These are phyloP conservation scores for Acanthosepion lycidas DNA, from an alignment of 2,888 invertebrate species.

Conservation along the genomic window DNA sequence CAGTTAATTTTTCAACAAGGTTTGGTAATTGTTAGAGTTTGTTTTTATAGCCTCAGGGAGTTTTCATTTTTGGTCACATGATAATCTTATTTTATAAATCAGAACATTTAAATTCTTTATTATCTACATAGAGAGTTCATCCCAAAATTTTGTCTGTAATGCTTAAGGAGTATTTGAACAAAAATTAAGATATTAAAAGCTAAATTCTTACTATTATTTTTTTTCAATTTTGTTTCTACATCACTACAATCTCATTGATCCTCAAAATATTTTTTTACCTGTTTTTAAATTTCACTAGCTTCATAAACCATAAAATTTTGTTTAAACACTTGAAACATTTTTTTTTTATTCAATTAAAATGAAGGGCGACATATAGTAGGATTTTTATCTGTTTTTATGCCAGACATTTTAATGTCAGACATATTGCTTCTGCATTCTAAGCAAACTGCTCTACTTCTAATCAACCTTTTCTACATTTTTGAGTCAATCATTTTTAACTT, in stretches of 20 bases:
- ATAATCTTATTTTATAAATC: neutral
- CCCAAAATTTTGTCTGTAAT: neutral
- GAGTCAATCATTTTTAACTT: neutral
- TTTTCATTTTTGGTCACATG: neutral
- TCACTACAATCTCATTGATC: neutral
- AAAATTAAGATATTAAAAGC: neutral
- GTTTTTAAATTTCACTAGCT: constrained; percentile 1
- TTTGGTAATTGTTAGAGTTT: neutral
- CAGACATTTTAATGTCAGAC: neutral
- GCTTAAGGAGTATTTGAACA: neutral
- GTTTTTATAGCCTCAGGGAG: neutral
- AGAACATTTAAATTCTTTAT: constrained; percentile 20
- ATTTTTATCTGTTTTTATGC: neutral
- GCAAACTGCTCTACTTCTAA: neutral
- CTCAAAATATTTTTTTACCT: neutral
- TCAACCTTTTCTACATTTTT: constrained; percentile 13
- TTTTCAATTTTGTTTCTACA: neutral
- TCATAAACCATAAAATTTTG: neutral
- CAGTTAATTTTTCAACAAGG: neutral
- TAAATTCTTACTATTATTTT: neutral
- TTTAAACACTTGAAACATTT: neutral
- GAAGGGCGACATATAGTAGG: neutral
- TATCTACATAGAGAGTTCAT: neutral
- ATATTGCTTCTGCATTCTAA: neutral
- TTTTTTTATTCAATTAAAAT: neutral